Evolutionary conservation across 2,113 vertebrate genomes (phyloP), one percentile per base, ranked within the genome.

Genomic region (Pavo muticus): DNA sequence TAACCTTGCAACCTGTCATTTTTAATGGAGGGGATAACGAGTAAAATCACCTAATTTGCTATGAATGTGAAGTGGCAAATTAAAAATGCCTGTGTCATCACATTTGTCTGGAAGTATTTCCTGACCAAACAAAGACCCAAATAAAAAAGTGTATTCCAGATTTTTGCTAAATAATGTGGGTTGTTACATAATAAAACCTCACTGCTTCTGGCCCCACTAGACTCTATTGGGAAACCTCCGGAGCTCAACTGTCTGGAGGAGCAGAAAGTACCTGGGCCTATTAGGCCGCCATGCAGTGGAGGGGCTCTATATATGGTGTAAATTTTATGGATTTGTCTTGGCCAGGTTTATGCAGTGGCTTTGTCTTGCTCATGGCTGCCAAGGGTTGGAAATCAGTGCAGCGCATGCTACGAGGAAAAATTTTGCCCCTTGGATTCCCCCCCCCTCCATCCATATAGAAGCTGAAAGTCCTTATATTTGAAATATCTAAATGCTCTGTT

Each of bases 321-420:
- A 86, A 81, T 85, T 95, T 96, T 96, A 97, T 94, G 84, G 92
- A 88, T 96, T 95, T 94, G 87, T 96, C 65, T 97, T 97, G 96
- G 95, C 96, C 75, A 91, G 81, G 17, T 68, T 2, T 85, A 78
- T 76, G 81, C 92, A 17, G 2, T 85, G 57, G 84, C 83, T 87
- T 54, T 39, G 48, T 64, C 9, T 50, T 64, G 69, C 44, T 72
- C 47, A 3, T 59, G 63, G 84, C 90, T 94, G 90, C 85, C 91
- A 95, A 54, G 56, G 64, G 19, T 27, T 87, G 80, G 91, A 94
- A 91, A 80, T 88, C 81, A 84, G 77, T 63, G 39, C 71, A 56
- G 92, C 79, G 64, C 54, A 29, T 44, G 84, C 60, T 83, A 94
- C 78, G 94, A 96, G 87, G 88, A 92, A 93, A 93, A 93, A 74